Conservation (phyloP, 2,113 vertebrate genomes). For the Todiramphus saurophagus region DNA sequence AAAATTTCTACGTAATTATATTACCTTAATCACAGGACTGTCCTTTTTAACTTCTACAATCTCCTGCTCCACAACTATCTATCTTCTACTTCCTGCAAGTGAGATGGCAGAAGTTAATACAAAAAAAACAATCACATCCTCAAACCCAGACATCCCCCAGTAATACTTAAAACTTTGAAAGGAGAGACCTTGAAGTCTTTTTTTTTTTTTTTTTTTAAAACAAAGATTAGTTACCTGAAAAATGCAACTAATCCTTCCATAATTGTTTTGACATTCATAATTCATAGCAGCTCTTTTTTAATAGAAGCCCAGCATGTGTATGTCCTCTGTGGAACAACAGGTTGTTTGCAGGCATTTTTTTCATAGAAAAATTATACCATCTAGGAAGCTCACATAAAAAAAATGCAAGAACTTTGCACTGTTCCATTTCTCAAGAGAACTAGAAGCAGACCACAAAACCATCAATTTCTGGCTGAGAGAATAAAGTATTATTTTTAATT, state of each 20-base stretch:
- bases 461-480: not conserved
- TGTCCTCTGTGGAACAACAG: not conserved
- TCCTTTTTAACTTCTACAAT: not conserved
- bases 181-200: not conserved
- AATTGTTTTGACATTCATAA: not conserved
- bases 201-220: not conserved
- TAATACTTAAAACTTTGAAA: not conserved
- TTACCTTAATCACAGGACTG: not conserved
- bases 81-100: not conserved
- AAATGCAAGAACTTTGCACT: not conserved
- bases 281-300: not conserved
- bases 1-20: not conserved
- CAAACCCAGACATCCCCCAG: not conserved
- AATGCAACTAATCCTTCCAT: not conserved
- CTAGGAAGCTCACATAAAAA: not conserved
- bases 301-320: not conserved
- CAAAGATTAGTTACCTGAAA: not conserved
- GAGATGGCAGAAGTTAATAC: not conserved
- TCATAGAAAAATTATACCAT: not conserved
- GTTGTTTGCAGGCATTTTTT: not conserved
- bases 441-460: not conserved
- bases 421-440: not conserved
- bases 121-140: not conserved
- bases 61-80: not conserved
- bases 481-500: slow-evolving; percentile 29